These are phyloP conservation scores for Unio pictorum DNA, from an alignment of 2,888 invertebrate species.

Conservation along the genomic window DNA sequence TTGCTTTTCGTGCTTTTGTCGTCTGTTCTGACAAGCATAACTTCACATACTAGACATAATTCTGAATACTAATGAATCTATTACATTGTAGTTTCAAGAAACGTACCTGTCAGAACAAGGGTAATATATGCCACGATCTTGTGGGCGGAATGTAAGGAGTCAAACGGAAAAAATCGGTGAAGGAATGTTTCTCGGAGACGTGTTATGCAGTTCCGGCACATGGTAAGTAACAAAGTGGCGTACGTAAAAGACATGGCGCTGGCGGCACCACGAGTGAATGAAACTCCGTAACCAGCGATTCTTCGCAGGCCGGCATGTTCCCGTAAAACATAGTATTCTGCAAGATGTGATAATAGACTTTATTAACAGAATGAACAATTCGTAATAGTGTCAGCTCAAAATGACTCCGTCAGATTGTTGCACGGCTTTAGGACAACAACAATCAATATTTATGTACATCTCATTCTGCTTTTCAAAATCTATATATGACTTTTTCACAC, in stretches of 20 bases:
- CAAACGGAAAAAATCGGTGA: constrained; percentile 77
- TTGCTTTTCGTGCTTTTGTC: too few relatives aligned
- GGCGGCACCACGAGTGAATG: constrained; percentile 77
- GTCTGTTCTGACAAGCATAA: too few relatives aligned
- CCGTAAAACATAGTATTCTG: constrained; percentile 75
- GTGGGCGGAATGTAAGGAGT: constrained; percentile 76
- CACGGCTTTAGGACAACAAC: constrained; percentile 44
- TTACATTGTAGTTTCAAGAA: too few relatives aligned
- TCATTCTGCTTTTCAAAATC: too few relatives aligned
- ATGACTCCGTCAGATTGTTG: too few relatives aligned
- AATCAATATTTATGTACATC: too few relatives aligned
- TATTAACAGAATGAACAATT: constrained; percentile 19
- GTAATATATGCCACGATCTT: constrained; percentile 77
- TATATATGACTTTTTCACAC: too few relatives aligned
- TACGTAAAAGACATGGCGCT: constrained; percentile 79
- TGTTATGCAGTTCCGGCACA: constrained; percentile 78
- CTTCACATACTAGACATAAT: too few relatives aligned
- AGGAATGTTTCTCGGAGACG: constrained; percentile 75
- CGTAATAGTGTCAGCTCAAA: too few relatives aligned
- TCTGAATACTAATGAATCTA: too few relatives aligned
- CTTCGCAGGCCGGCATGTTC: constrained; percentile 77
- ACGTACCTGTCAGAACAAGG: constrained; percentile 75
- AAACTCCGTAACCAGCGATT: constrained; percentile 77
- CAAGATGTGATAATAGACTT: constrained; percentile 2
- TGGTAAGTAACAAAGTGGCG: constrained; percentile 76